Evolutionary conservation across 2,888 invertebrate genomes (phyloP).

Genomic region (Zhuqinia jingwanae): DNA sequence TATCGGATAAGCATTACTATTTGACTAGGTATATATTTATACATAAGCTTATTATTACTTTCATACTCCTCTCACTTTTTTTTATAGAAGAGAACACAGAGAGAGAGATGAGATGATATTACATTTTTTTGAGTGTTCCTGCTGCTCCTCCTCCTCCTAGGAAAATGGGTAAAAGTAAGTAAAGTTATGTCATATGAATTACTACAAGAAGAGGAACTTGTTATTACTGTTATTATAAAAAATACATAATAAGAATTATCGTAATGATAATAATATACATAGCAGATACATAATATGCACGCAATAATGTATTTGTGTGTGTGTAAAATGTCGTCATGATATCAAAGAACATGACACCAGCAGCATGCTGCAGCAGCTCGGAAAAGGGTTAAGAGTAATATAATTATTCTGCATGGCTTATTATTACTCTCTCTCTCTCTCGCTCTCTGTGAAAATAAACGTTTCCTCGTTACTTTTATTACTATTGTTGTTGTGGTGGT

Average conservation of each 20-base stretch:
- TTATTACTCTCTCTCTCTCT: neutral
- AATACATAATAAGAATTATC: slow-evolving; percentile 13
- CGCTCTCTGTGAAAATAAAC: slow-evolving; percentile 4
- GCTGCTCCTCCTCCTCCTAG: too few species aligned
- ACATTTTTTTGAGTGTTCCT: neutral
- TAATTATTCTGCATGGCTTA: slow-evolving; percentile 4
- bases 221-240: slow-evolving; percentile 40
- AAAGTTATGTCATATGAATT: neutral
- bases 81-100: neutral
- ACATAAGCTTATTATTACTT: neutral
- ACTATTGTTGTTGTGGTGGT: neutral
- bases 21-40: neutral
- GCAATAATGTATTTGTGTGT: slow-evolving; percentile 6
- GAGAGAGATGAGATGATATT: neutral
- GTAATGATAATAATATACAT: slow-evolving; percentile 15
- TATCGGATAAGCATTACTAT: slow-evolving; percentile 36
- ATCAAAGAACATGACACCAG: neutral
- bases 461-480: slow-evolving; percentile 16
- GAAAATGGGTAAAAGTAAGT: neutral
- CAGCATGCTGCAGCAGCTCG: neutral
- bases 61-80: neutral
- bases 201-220: slow-evolving; percentile 7
- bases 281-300: neutral
- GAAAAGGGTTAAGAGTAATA: slow-evolving; percentile 15
- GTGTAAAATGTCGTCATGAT: too few species aligned